phyloP scores from a whole-genome alignment of 2,797 vertebrate species.

The Myotis myotis region DNA sequence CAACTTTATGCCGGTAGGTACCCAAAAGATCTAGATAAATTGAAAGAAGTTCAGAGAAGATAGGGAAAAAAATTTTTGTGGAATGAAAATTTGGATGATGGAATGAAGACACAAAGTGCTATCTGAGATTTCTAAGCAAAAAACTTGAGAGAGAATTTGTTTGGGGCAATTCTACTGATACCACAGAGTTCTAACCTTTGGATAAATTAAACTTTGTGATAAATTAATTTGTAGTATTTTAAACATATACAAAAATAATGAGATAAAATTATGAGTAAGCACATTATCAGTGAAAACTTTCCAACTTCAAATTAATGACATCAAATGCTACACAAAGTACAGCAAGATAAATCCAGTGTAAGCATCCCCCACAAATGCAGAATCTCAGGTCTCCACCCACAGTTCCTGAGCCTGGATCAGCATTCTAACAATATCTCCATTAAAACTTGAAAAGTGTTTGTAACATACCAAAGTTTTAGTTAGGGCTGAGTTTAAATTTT shows the following conservation, averaged over 20 bases:
- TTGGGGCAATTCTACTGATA: neutral
- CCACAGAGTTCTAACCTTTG: neutral
- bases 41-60: conserved; percentile 46
- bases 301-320: neutral
- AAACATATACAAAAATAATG: neutral
- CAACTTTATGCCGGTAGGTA: conserved; percentile 39
- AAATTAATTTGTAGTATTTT: neutral
- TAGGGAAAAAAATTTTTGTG: neutral
- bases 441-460: conserved; percentile 1
- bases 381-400: neutral
- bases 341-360: neutral
- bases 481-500: neutral
- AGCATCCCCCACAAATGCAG: neutral
- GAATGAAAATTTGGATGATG: conserved; percentile 33
- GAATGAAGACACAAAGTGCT: neutral
- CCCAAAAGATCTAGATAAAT: conserved; percentile 54
- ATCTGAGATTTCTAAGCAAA: conserved; percentile 34
- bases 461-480: neutral
- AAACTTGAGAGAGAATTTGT: conserved; percentile 13
- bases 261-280: conserved; percentile 2
- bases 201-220: neutral
- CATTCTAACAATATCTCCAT: neutral
- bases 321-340: neutral
- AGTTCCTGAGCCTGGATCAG: neutral
- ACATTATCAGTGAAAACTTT: neutral